Evolutionary conservation across 2,113 vertebrate genomes (phyloP).

Genomic region (human (Homo sapiens)): GRCh38 chr4:60892001-60892500

Average conservation of each 20-base stretch:
- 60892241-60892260: neutral
- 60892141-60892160: neutral
- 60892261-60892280: neutral
- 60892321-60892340: neutral
- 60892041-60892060: neutral
- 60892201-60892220: neutral
- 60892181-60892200: neutral
- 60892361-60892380: neutral
- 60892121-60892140: neutral
- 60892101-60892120: neutral
- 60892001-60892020: neutral
- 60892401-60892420: neutral
- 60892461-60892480: neutral
- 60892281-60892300: neutral
- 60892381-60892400: neutral
- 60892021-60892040: neutral
- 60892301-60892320: neutral
- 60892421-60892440: neutral
- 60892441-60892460: neutral
- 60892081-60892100: neutral
- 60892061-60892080: neutral
- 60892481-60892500: neutral
- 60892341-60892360: neutral
- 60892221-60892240: neutral
- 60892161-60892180: neutral